Conservation (phyloP, 2,113 vertebrate genomes). For the Potamarius usumacintae region DNA sequence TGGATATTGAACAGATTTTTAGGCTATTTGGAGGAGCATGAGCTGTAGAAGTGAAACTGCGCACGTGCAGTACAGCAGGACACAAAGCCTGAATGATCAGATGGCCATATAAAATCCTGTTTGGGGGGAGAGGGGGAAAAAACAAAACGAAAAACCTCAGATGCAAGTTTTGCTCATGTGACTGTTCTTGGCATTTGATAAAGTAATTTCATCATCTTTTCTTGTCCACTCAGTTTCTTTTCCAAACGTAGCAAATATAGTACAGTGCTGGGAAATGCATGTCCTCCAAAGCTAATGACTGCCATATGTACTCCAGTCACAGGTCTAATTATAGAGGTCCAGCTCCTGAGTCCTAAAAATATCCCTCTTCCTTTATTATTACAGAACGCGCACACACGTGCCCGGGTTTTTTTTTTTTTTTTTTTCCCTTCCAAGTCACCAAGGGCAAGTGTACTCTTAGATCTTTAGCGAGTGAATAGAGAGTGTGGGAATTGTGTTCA, state of each 20-base stretch:
- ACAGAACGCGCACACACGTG: constrained; percentile 30
- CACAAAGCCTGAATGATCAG: background rate
- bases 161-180: background rate
- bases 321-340: constrained; percentile 55
- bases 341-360: constrained; percentile 54
- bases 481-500: background rate
- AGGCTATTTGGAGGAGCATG: background rate
- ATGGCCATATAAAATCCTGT: background rate
- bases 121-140: too few species aligned
- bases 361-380: constrained; percentile 44
- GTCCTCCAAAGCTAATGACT: constrained; percentile 50
- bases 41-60: background rate
- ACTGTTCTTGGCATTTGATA: background rate
- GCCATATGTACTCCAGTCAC: constrained; percentile 51
- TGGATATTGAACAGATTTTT: background rate
- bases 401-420: too few species aligned
- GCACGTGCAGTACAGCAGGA: background rate
- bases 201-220: constrained; percentile 17
- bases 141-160: background rate
- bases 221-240: constrained; percentile 14
- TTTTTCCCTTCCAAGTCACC: background rate
- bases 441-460: background rate
- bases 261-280: constrained; percentile 35
- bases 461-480: background rate
- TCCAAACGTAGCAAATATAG: constrained; percentile 15